Base-by-base conservation (phyloP, 2,113 vertebrate species). In the Lethenteron reissneri region DNA sequence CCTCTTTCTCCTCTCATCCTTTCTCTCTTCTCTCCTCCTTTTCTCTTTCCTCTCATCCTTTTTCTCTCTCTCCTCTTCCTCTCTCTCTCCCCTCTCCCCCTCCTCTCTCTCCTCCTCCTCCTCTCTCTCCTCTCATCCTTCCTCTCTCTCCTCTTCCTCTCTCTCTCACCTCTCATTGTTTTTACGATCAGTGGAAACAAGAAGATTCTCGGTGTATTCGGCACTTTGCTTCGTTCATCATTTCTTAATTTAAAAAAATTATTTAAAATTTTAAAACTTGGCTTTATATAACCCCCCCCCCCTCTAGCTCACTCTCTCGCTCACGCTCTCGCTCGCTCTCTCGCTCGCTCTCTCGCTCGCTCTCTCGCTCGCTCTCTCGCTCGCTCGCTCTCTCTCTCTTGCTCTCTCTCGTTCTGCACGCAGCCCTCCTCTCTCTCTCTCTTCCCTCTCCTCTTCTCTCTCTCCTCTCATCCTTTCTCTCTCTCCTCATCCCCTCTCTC, bases 211-310 rank as follows among this genome's bases (percentile, higher is more conserved):
- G 21, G 21, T 21, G 21, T 21, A 21, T 21, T 21, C 21, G 21
- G 21, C 21, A 21, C 21, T 21, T 21, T 21, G 21, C 21, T 21
- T 21, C 21, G 21, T 21, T 21, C 21, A 21, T 21, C 21, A 21
- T 21, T 21, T 21, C 21, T 21, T 21, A 21, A 21, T 71, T 77
- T 75, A 77, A 78, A 69, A 77, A 57, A 75, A 72, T 76, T 75
- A 15, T 71, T 73, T 80, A 76, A 79, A 74, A 71, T 68, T 11
- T 72, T 3, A 21, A 21, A 21, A 21, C 21, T 21, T 21, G 9
- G 17, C 3, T 21, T 21, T 21, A 21, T 21, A 21, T 21, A 21
- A 21, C 21, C 21, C 21, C 21, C 21, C 21, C 21, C 21, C 21
- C 21, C 21, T 21, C 21, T 21, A 21, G 21, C 21, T 21, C 21